These are phyloP conservation scores for fruit fly (Drosophila melanogaster) DNA, from an alignment of 1,140 invertebrate genomes.

Conservation along the genomic window Release_6_plus_ISO1_MT NC_004354.4:7190001-7190500, in stretches of 20 bases:
- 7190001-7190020: slow-evolving; percentile 38
- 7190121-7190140: background rate
- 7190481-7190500: slow-evolving; percentile 6
- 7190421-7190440: background rate
- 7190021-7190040: slow-evolving; percentile 62
- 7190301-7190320: background rate
- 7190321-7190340: slow-evolving; percentile 38
- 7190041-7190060: slow-evolving; percentile 43
- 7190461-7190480: slow-evolving; percentile 39
- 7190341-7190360: slow-evolving; percentile 8
- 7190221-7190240: no score
- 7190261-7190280: background rate
- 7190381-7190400: slow-evolving; percentile 4
- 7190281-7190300: background rate
- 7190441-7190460: slow-evolving; percentile 27
- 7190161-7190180: background rate
- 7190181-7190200: background rate
- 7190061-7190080: no score
- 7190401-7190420: background rate
- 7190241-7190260: background rate
- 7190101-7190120: slow-evolving; percentile 32
- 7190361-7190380: slow-evolving; percentile 39
- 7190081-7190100: slow-evolving; percentile 62
- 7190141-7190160: background rate
- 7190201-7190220: background rate